phyloP scores from a whole-genome alignment of 2,797 vertebrate genomes.

The Macrochelys suwanniensis region DNA sequence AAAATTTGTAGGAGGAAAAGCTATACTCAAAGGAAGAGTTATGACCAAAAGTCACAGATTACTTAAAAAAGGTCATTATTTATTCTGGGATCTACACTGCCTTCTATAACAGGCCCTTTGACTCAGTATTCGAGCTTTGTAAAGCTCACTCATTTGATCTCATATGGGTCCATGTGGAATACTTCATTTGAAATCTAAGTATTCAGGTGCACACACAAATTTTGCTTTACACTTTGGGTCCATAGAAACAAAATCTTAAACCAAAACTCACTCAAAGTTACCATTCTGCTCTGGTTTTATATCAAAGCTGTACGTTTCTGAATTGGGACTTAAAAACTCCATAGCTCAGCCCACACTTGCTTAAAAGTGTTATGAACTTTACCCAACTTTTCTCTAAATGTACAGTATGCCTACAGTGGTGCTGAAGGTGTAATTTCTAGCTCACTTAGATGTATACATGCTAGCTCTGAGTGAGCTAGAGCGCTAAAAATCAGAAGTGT shows the following conservation, averaged over 20 bases:
- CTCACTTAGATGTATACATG: background rate
- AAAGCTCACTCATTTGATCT: background rate
- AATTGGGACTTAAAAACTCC: background rate
- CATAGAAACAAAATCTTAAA: background rate
- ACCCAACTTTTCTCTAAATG: background rate
- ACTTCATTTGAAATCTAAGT: background rate
- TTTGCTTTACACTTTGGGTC: background rate
- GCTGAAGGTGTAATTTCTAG: background rate
- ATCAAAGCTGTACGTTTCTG: background rate
- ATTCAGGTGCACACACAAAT: background rate
- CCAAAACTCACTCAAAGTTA: background rate
- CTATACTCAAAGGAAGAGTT: conserved; percentile 18
- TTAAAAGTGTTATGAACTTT: background rate
- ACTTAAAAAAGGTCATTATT: background rate
- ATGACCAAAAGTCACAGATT: conserved; percentile 53
- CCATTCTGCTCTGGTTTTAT: background rate
- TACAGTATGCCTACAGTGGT: background rate
- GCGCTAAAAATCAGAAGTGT: background rate
- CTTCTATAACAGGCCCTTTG: background rate
- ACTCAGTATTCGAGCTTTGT: background rate
- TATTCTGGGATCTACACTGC: background rate
- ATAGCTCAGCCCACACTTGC: background rate
- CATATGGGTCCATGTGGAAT: fast-evolving
- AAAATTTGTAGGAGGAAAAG: conserved; percentile 51
- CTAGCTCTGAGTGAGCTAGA: background rate